Percentiles rank a stretch among this genome's conserved stretches.
Conservation (phyloP, 1,140 invertebrate species). For the Sinonovacula constricta region DNA sequence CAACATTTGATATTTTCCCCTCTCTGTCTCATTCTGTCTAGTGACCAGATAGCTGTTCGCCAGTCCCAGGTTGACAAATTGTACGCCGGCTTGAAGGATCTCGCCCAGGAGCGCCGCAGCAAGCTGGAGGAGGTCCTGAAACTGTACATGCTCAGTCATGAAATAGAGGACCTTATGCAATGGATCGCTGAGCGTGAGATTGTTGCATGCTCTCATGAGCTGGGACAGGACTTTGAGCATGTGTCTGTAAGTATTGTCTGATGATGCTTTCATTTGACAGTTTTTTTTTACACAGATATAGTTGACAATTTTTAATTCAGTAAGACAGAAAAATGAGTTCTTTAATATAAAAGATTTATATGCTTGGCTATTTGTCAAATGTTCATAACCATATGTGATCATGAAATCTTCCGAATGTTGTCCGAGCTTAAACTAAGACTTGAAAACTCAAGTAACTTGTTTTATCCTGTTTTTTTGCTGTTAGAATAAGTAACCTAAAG, state of each 20-base stretch:
- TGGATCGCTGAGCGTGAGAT: constrained; percentile 99
- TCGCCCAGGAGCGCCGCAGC: constrained; percentile 94
- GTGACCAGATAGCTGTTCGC: constrained; percentile 94
- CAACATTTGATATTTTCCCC: too few species aligned
- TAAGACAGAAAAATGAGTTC: too few species aligned
- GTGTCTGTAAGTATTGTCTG: constrained; percentile 85
- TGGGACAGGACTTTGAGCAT: constrained; percentile 99
- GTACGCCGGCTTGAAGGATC: constrained; percentile 98
- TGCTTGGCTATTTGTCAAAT: not conserved
- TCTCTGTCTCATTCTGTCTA: too few species aligned
- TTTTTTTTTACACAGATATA: too few species aligned
- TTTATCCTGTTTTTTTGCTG: too few species aligned
- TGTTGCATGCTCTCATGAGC: constrained; percentile 97
- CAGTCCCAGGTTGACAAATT: constrained; percentile 99
- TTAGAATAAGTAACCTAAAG: too few species aligned
- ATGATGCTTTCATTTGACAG: too few species aligned
- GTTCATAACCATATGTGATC: not conserved
- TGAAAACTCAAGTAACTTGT: too few species aligned
- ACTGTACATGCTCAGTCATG: constrained; percentile 95
- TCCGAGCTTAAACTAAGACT: too few species aligned
- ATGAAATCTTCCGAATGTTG: not conserved
- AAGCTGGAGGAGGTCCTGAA: constrained; percentile 98
- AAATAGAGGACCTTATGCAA: constrained; percentile 99
- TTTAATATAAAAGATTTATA: too few species aligned
- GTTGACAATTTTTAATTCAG: too few species aligned